These are phyloP conservation scores for Oncorhynchus clarkii DNA, from an alignment of 2,113 vertebrate species.

Conservation along the genomic window DNA sequence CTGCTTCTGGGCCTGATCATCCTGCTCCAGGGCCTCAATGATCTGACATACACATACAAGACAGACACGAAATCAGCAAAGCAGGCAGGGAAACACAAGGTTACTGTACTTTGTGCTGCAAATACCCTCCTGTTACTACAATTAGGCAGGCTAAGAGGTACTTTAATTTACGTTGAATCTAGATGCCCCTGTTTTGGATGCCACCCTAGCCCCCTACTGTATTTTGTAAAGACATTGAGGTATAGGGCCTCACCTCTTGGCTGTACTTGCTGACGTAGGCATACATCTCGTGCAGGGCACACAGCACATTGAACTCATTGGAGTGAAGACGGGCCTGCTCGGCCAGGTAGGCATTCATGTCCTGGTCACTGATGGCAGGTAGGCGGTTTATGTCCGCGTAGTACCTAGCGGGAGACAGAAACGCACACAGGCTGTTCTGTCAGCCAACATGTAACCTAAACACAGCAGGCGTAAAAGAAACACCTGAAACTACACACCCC, in stretches of 20 bases:
- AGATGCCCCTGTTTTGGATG: too few relatives aligned
- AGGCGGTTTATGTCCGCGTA: slow-evolving; percentile 94
- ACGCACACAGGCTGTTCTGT: not conserved
- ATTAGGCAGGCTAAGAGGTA: too few relatives aligned
- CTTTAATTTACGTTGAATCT: not conserved
- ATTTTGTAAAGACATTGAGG: not conserved
- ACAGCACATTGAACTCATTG: slow-evolving; percentile 90
- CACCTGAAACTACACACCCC: too few relatives aligned
- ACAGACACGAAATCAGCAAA: slow-evolving; percentile 5
- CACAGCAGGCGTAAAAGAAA: too few relatives aligned
- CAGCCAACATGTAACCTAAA: not conserved
- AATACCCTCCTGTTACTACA: too few relatives aligned
- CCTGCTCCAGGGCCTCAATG: slow-evolving; percentile 86
- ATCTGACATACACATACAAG: slow-evolving; percentile 70
- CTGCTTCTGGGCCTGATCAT: slow-evolving; percentile 90
- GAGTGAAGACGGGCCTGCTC: slow-evolving; percentile 93
- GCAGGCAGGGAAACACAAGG: not conserved
- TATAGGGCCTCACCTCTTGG: slow-evolving; percentile 80
- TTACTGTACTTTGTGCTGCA: too few relatives aligned
- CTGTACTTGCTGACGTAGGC: slow-evolving; percentile 94
- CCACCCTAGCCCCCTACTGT: too few relatives aligned
- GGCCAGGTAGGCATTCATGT: slow-evolving; percentile 97
- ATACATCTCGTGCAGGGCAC: slow-evolving; percentile 92
- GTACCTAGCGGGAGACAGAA: slow-evolving; percentile 76
- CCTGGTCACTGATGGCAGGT: slow-evolving; percentile 95